Conservation (phyloP, 2,113 vertebrate genomes). For the Cyprinodon tularosa region DNA sequence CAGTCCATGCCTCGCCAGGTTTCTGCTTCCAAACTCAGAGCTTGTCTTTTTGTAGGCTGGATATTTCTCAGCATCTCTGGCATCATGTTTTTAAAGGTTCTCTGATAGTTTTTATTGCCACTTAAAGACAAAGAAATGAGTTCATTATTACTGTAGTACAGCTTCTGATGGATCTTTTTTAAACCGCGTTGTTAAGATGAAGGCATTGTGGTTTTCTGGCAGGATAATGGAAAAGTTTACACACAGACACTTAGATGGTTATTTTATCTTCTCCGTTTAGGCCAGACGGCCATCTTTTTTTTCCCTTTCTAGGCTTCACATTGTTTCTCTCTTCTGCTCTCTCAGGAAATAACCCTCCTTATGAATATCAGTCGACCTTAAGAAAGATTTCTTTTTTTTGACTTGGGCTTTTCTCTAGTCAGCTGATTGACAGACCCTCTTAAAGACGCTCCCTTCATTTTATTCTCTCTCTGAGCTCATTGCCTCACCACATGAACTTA, state of each 20-base stretch:
- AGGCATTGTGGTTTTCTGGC: background rate
- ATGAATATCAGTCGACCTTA: constrained; percentile 10
- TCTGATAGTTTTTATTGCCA: background rate
- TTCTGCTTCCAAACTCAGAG: background rate
- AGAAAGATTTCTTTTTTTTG: constrained; percentile 19
- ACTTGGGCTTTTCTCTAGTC: constrained; percentile 5
- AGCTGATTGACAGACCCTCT: constrained; percentile 19
- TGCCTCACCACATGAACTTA: constrained; percentile 2
- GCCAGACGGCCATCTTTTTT: background rate
- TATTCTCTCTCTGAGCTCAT: constrained; percentile 16
- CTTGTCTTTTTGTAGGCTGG: background rate
- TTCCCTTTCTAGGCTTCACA: no score
- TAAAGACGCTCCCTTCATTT: constrained; percentile 25
- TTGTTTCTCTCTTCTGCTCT: background rate
- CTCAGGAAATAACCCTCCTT: background rate
- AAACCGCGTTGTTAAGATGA: background rate
- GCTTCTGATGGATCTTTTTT: constrained; percentile 20
- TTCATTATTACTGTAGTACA: constrained; percentile 1
- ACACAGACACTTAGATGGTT: background rate
- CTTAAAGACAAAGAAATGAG: constrained; percentile 5
- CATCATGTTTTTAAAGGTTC: background rate
- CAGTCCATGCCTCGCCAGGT: background rate
- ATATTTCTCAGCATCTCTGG: background rate
- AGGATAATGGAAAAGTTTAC: background rate
- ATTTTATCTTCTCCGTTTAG: background rate